phyloP scores from a whole-genome alignment of 2,797 vertebrate species.

The Aratinga solstitialis region DNA sequence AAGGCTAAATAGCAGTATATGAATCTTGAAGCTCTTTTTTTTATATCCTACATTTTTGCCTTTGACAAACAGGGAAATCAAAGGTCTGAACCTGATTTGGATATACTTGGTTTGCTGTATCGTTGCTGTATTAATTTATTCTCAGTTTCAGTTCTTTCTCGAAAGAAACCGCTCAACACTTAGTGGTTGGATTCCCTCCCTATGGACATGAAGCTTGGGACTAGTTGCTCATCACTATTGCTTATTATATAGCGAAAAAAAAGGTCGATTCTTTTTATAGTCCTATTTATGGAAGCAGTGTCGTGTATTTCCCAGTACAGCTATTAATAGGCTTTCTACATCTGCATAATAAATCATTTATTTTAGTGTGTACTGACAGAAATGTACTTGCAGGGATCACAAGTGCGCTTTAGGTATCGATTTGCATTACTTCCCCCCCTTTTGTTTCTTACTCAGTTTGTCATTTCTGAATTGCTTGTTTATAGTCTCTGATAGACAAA shows the following conservation, averaged over 20 bases:
- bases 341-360: slow-evolving; percentile 10
- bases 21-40: background rate
- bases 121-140: background rate
- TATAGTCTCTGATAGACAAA: background rate
- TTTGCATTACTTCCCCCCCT: background rate
- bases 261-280: background rate
- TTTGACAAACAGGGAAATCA: background rate
- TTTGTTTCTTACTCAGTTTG: background rate
- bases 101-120: background rate
- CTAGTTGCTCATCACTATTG: background rate
- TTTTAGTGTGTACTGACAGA: slow-evolving; percentile 6
- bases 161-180: background rate
- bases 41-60: background rate
- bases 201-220: background rate
- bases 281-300: slow-evolving; percentile 2
- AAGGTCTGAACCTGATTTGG: background rate
- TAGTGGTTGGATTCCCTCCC: background rate
- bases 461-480: background rate
- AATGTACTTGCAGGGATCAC: background rate
- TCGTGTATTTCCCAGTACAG: background rate
- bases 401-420: background rate
- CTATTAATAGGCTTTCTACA: slow-evolving; percentile 19
- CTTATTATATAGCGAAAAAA: background rate
- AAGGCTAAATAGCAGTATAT: background rate
- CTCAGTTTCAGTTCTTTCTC: background rate